Conservation (phyloP, 1,140 invertebrate species). For the Tetranychus cinnabarinus region DNA sequence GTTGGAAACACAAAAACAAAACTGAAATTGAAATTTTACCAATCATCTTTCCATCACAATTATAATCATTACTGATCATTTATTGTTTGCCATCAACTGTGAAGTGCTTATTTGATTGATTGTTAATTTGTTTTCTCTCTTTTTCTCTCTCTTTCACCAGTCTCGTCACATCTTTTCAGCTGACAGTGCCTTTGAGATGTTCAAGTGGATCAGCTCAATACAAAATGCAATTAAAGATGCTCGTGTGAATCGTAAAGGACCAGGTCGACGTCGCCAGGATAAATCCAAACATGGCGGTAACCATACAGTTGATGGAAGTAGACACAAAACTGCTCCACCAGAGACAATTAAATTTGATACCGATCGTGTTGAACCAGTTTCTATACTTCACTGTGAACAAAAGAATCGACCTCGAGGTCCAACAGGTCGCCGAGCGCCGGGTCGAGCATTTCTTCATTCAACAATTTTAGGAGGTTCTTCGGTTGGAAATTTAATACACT, state of each 20-base stretch:
- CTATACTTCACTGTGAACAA: neutral
- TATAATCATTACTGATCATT: too few relatives aligned
- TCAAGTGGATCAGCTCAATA: neutral
- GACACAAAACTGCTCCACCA: neutral
- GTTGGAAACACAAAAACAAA: too few relatives aligned
- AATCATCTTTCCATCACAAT: too few relatives aligned
- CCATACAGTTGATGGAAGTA: neutral
- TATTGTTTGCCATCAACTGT: too few relatives aligned
- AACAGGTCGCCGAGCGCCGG: neutral
- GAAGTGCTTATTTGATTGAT: too few relatives aligned
- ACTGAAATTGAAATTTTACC: too few relatives aligned
- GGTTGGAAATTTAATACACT: too few relatives aligned
- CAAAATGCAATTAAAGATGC: neutral
- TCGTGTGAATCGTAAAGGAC: neutral
- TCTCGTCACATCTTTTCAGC: neutral
- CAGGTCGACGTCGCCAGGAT: neutral
- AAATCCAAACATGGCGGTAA: neutral
- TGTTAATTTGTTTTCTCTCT: too few relatives aligned
- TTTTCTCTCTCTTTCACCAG: too few relatives aligned
- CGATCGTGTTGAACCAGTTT: neutral
- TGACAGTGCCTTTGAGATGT: neutral
- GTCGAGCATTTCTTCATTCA: neutral
- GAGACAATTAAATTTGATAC: neutral
- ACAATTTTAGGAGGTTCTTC: neutral
- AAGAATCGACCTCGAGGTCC: neutral